Evolutionary conservation across 2,888 invertebrate genomes (phyloP).

Genomic region (Cerastis leucographa): DNA sequence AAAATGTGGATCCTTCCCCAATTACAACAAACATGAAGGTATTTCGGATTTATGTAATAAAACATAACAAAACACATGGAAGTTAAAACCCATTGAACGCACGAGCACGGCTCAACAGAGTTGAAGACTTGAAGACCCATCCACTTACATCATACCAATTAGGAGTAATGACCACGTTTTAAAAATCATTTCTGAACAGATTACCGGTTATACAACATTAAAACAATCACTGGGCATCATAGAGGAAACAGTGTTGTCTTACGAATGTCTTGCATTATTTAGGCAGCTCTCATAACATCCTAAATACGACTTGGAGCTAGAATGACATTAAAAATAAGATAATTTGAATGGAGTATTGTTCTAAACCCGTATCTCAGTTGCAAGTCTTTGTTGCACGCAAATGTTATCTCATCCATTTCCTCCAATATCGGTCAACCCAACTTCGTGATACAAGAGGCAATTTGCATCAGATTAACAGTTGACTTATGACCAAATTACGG

Average conservation of each 20-base stretch:
- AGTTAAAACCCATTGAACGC: conserved; percentile 39
- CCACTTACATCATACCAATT: conserved; percentile 63
- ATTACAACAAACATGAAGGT: conserved; percentile 32
- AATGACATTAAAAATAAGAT: conserved; percentile 20
- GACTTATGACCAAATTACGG: conserved; percentile 81
- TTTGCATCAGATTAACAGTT: conserved; percentile 84
- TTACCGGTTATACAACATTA: conserved; percentile 60
- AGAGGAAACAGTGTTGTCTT: conserved; percentile 34
- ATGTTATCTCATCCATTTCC: conserved; percentile 45
- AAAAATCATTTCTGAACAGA: conserved; percentile 56
- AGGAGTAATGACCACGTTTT: conserved; percentile 58
- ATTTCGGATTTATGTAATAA: conserved; percentile 59
- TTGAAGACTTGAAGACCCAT: conserved; percentile 43
- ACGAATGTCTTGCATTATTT: conserved; percentile 11
- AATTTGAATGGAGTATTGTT: conserved; percentile 40
- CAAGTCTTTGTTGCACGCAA: conserved; percentile 42
- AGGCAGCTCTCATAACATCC: conserved; percentile 23
- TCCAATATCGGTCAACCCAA: conserved; percentile 63
- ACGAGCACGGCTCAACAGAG: conserved; percentile 39
- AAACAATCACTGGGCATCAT: conserved; percentile 49
- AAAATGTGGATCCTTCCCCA: conserved; percentile 25
- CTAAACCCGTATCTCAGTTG: conserved; percentile 28
- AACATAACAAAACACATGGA: conserved; percentile 46
- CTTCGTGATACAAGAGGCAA: conserved; percentile 69
- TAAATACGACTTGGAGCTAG: conserved; percentile 11